Conservation (phyloP, 1,140 invertebrate species). For the Nasonia vitripennis region DNA sequence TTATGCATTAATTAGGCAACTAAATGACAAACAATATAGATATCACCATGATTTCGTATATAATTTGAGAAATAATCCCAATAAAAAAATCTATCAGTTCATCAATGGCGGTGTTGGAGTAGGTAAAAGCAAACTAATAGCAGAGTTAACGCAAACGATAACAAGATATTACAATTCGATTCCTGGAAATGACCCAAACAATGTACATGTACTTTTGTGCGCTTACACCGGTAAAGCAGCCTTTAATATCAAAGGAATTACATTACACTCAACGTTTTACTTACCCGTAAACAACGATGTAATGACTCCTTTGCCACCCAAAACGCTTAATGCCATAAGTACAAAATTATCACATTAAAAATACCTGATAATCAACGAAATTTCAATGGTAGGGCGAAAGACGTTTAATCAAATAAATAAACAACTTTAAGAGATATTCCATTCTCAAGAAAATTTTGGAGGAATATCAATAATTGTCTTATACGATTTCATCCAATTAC, state of each 20-base stretch:
- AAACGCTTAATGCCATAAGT: not conserved
- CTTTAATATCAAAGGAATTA: conserved; percentile 57
- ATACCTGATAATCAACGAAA: conserved; percentile 67
- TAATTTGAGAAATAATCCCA: not conserved
- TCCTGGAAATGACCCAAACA: conserved; percentile 17
- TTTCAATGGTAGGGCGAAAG: conserved; percentile 62
- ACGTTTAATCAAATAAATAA: conserved; percentile 58
- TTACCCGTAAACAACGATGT: conserved; percentile 55
- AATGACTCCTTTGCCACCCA: not conserved
- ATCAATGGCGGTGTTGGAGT: conserved; percentile 53
- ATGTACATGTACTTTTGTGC: conserved; percentile 29
- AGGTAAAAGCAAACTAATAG: conserved; percentile 56
- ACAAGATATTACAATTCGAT: conserved; percentile 42
- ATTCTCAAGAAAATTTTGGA: conserved; percentile 53
- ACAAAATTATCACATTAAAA: conserved; percentile 55
- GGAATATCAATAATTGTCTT: conserved; percentile 49
- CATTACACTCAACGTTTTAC: conserved; percentile 61
- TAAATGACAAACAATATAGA: conserved; percentile 32
- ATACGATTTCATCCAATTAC: conserved; percentile 51
- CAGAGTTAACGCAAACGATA: conserved; percentile 53
- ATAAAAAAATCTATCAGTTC: conserved; percentile 35
- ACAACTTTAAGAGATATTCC: conserved; percentile 62
- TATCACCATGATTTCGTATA: not conserved
- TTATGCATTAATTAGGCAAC: conserved; percentile 12
- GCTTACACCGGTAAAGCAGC: conserved; percentile 68